These are phyloP conservation scores for Neuroscelio doddi DNA, from an alignment of 2,888 invertebrate species.

Conservation along the genomic window DNA sequence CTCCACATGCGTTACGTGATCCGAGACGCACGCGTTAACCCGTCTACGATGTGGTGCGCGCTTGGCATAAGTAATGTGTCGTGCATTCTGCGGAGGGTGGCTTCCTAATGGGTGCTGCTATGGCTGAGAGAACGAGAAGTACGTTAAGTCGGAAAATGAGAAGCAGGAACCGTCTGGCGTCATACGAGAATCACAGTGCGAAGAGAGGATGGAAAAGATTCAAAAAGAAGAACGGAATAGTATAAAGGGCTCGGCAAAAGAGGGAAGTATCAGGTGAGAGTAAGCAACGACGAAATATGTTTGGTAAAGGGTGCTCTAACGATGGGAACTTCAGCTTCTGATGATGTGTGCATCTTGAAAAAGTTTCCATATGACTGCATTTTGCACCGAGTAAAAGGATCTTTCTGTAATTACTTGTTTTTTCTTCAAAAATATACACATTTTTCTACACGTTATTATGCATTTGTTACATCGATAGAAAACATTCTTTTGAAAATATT, in stretches of 20 bases:
- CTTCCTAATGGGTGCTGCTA: constrained; percentile 8
- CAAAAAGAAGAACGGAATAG: constrained; percentile 5
- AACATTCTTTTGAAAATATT: too few relatives aligned
- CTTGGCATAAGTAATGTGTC: constrained; percentile 27
- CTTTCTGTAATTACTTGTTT: too few relatives aligned
- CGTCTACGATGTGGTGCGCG: constrained; percentile 34
- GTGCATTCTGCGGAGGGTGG: background rate
- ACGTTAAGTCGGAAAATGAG: background rate
- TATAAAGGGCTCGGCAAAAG: background rate
- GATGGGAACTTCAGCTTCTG: background rate
- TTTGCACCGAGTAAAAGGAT: too few relatives aligned
- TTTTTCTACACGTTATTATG: too few relatives aligned
- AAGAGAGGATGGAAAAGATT: constrained; percentile 6
- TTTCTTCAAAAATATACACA: too few relatives aligned
- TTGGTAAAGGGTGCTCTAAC: constrained; percentile 11
- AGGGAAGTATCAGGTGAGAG: too few relatives aligned
- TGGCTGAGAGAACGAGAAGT: background rate
- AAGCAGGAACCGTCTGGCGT: background rate
- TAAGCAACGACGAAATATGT: too few relatives aligned
- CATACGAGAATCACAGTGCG: background rate
- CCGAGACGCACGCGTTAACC: constrained; percentile 47
- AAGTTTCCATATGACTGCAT: too few relatives aligned
- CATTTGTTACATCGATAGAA: too few relatives aligned
- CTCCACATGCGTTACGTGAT: constrained; percentile 36
- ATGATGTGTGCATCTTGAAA: too few relatives aligned